Conservation (phyloP, 2,113 vertebrate species). For the Lepus europaeus region DNA sequence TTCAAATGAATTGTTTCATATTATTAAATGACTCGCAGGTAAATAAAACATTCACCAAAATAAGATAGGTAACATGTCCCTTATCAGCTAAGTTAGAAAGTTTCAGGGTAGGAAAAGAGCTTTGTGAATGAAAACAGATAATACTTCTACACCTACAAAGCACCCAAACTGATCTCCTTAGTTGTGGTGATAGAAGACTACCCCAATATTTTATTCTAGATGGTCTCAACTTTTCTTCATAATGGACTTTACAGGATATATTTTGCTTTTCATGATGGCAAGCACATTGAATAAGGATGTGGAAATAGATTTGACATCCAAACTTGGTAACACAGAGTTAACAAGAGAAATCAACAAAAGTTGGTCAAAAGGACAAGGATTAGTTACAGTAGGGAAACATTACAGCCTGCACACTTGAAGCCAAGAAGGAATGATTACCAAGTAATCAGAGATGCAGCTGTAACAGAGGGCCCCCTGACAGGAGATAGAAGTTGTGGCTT, state of each 20-base stretch:
- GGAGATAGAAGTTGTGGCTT: background rate
- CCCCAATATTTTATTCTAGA: background rate
- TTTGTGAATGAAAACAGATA: background rate
- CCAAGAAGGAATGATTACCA: background rate
- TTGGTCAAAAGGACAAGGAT: background rate
- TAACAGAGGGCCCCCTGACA: background rate
- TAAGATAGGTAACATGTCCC: background rate
- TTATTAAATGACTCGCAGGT: background rate
- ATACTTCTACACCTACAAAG: background rate
- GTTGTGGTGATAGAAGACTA: background rate
- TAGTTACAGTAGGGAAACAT: background rate
- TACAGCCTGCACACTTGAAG: background rate
- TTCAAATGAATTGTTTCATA: conserved; percentile 32
- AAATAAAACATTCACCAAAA: background rate
- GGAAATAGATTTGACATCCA: background rate
- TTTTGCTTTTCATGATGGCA: background rate
- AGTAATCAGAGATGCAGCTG: background rate
- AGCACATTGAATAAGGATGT: background rate
- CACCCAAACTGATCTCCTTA: background rate
- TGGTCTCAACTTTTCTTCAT: background rate
- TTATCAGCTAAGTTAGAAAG: background rate
- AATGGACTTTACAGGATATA: background rate
- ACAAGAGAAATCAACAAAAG: background rate
- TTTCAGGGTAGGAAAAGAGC: background rate
- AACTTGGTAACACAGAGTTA: background rate